Conservation (phyloP, 2,113 vertebrate species). For the Pandion haliaetus region DNA sequence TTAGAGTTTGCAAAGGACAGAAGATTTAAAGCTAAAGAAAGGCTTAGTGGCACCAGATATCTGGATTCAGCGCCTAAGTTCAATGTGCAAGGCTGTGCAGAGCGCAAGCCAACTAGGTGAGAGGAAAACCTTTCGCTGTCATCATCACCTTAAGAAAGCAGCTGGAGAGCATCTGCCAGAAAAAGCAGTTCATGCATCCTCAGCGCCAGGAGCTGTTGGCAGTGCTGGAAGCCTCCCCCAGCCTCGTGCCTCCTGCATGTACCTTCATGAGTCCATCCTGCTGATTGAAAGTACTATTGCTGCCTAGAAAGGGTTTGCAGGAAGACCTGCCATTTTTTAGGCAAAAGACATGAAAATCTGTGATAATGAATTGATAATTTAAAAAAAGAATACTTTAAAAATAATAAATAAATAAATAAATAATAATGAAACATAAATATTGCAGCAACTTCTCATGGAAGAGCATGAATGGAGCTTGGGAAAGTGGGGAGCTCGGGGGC, state of each 20-base stretch:
- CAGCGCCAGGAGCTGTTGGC: accelerated
- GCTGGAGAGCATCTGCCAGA: not conserved
- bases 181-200: not conserved
- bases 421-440: not conserved
- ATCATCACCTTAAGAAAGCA: not conserved
- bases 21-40: not conserved
- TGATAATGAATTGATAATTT: not conserved
- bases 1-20: not conserved
- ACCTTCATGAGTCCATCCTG: not conserved
- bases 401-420: not conserved
- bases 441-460: not conserved
- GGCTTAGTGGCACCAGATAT: not conserved
- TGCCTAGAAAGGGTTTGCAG: not conserved
- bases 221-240: not conserved
- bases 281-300: not conserved
- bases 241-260: accelerated
- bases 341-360: not conserved
- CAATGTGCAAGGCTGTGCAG: not conserved
- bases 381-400: not conserved
- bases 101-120: not conserved
- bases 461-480: not conserved
- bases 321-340: not conserved
- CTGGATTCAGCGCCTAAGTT: not conserved
- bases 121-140: not conserved
- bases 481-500: not conserved